Base-by-base conservation (phyloP, 2,113 vertebrate species). In the Myiopsitta monachus region DNA sequence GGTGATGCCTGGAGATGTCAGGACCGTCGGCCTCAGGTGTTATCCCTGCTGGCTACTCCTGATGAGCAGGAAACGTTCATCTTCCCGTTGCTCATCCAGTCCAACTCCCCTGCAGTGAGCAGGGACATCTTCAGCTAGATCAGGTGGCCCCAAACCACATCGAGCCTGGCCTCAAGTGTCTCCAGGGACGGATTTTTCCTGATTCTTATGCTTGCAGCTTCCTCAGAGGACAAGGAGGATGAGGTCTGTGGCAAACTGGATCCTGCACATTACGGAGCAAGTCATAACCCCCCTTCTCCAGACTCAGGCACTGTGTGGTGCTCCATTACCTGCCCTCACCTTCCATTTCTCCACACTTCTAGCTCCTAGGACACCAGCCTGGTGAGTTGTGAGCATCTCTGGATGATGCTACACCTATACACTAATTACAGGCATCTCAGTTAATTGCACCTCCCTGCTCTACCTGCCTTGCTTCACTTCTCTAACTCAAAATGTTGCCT, bases 1-100 rank as follows among this genome's bases (percentile, higher is more conserved):
- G 47, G 22, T 6, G 4, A 5, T 31, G 43, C 24, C 46, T 30
- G 63, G 38, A 31, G 87, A 4, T 68, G 52, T 11, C 1, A 2
- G 70, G 52, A 11, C 11, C 10, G 2, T 9, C 31, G 1, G 26
- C 18, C 62, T 36, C 4, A 0, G 26, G 4, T 17, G 46, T 43
- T 62, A 11, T 63, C 30, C 52, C 52, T 54, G 19, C 26, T 41
- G 21, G 33, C 13, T 11, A 18, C 6, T 11, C 9, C 38, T 33
- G 67, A 18, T 46, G 44, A 46, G 18, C 19, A 8, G 61, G 70
- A 49, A 39, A 36, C 57, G 47, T 27, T 77, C 67, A 28, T 22
- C 46, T 72, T 39, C 41, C 51, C 23, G 1, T 8, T 18, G 54
- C 54, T 55, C 30, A 55, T 21, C 30, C 30, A 55, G 30, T 55